phyloP scores from a whole-genome alignment of 2,113 vertebrate species.

The Corvus moneduloides region DNA sequence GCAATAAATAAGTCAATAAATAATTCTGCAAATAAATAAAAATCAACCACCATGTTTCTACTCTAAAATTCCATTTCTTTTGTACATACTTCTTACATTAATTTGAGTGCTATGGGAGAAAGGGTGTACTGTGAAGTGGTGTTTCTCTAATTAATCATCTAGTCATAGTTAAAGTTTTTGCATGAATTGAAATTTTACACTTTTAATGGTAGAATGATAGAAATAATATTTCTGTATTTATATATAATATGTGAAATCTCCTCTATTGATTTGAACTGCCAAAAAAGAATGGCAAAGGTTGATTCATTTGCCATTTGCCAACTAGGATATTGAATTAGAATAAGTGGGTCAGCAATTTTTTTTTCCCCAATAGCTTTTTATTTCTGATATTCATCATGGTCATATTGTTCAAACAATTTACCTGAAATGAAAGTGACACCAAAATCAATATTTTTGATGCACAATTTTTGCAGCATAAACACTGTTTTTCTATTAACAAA shows the following conservation, averaged over 20 bases:
- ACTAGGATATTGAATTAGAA: slow-evolving; percentile 64
- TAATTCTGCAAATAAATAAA: not conserved
- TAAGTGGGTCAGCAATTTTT: slow-evolving; percentile 83
- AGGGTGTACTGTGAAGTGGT: not conserved
- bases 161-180: not conserved
- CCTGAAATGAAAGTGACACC: slow-evolving; percentile 82
- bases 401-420: slow-evolving; percentile 86
- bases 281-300: slow-evolving; percentile 70
- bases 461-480: slow-evolving; percentile 87
- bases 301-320: slow-evolving; percentile 70
- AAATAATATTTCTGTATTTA: slow-evolving; percentile 59
- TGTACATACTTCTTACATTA: not conserved
- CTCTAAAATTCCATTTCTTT: not conserved
- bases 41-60: not conserved
- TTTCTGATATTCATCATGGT: slow-evolving; percentile 87
- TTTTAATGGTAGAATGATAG: not conserved
- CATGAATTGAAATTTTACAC: not conserved
- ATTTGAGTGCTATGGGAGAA: not conserved
- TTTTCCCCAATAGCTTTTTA: slow-evolving; percentile 70
- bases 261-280: slow-evolving; percentile 77
- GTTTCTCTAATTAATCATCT: not conserved
- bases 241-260: slow-evolving; percentile 72
- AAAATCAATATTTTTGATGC: slow-evolving; percentile 86
- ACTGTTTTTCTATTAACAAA: slow-evolving; percentile 75
- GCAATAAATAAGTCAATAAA: not conserved